Base-by-base conservation (phyloP, 2,797 vertebrate species). In the Arnoldichthys spilopterus region DNA sequence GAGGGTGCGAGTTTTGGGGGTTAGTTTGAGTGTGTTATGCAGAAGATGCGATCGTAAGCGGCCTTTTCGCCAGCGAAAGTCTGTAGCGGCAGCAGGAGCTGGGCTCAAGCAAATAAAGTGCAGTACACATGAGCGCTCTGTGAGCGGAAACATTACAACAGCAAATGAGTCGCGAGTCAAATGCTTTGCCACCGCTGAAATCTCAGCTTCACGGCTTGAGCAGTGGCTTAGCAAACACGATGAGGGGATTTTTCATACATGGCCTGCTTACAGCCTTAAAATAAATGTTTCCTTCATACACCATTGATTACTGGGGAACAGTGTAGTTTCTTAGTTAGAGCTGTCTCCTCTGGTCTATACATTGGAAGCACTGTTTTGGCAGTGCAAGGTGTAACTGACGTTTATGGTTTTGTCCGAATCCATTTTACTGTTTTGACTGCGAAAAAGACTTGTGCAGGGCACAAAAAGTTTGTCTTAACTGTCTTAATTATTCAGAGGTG, bases 251-350 rank as follows among this genome's bases (percentile, higher is more conserved):
- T 47, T 54, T 72, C 51, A 72, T 32, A n/a, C 47, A 70, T 5
- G 67, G 28, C 47, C 28, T 70, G 16, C 47, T 53, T 78, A 64
- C 47, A 78, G 47, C 68, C 58, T 71, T 63, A 53, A 78, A 78
- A 78, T 78, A 78, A 78, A 78, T 72, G 76, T 62, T 68, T 78
- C 68, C 32, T 78, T 78, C 76, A 62, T 63, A 51, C 76, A 28
- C 68, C 76, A 72, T 72, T 72, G 68, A 78, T 53, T 54, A 63
- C 76, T 12, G 58, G 37, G 68, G 32, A 28, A 53, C 11, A 0
- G 22, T 13, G 13, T n/a, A n/a, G 18, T 22, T n/a, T 18, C 26
- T 11, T 30, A 53, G 67, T 34, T 53, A 5, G 45, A 51, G 47
- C 4, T 28, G 6, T 20, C 18, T n/a, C 32, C 26, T 69, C 26